Evolutionary conservation across 2,888 invertebrate species (phyloP).

Genomic region (Phortica okadai): DNA sequence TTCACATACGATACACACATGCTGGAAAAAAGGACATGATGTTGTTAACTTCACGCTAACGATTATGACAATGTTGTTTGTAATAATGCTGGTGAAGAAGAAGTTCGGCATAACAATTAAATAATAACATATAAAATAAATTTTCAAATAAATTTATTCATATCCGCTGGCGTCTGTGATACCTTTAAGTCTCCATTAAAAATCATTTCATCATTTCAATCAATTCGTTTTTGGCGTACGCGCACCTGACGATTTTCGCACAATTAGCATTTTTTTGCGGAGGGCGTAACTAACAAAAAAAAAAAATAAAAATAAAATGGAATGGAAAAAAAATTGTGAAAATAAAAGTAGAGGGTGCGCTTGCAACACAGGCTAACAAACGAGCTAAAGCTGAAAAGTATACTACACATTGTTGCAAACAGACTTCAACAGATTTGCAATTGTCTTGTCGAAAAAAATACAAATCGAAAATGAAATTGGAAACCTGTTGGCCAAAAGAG

Average conservation of each 20-base stretch:
- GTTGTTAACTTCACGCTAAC: background rate
- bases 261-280: conserved; percentile 66
- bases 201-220: conserved; percentile 53
- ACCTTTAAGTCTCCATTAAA: conserved; percentile 45
- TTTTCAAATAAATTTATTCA: conserved; percentile 57
- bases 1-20: conserved; percentile 5
- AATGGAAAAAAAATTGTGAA: too few relatives aligned
- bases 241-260: conserved; percentile 67
- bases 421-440: too few relatives aligned
- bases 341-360: too few relatives aligned
- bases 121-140: conserved; percentile 11
- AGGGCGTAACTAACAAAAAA: conserved; percentile 19
- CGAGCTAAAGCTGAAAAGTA: too few relatives aligned
- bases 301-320: conserved; percentile 40
- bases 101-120: conserved; percentile 4
- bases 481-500: too few relatives aligned
- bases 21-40: background rate
- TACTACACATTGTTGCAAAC: too few relatives aligned
- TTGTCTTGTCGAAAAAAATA: too few relatives aligned
- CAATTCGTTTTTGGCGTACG: conserved; percentile 43
- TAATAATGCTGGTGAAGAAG: background rate
- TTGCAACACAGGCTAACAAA: too few relatives aligned
- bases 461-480: too few relatives aligned
- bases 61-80: background rate
- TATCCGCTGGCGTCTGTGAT: conserved; percentile 50